Percentiles rank a stretch among this genome's conserved stretches.
phyloP scores from a whole-genome alignment of 1,140 invertebrate species.

The Pseudomyrmex concolor region DNA sequence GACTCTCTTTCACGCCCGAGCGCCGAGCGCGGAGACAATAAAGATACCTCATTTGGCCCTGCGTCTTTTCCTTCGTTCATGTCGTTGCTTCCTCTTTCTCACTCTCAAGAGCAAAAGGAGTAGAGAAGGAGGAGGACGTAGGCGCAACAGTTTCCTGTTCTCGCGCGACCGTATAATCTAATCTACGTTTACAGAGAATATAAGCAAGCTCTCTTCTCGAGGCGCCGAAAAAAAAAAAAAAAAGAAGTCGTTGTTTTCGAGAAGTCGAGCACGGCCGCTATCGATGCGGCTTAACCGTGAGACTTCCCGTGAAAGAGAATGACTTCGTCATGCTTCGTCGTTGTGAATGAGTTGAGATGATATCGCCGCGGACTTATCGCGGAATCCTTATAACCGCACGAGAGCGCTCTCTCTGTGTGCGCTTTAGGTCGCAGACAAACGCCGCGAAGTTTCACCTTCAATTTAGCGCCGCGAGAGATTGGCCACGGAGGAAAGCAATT shows the following conservation, averaged over 20 bases:
- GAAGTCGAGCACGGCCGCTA: conserved; percentile 15
- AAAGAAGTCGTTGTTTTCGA: conserved; percentile 68
- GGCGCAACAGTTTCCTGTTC: conserved; percentile 69
- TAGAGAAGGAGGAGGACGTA: conserved; percentile 15
- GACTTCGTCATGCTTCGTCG: not conserved
- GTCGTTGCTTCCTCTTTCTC: conserved; percentile 40
- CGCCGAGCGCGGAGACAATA: conserved; percentile 74
- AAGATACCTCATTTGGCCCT: conserved; percentile 69
- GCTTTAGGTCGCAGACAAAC: not conserved
- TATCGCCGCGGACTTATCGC: not conserved
- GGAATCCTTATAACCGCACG: too few species aligned
- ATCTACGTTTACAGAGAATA: conserved; percentile 70
- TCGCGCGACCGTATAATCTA: conserved; percentile 68
- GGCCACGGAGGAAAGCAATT: conserved; percentile 15
- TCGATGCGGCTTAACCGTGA: conserved; percentile 33
- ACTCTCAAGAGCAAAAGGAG: not conserved
- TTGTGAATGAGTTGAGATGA: conserved; percentile 26
- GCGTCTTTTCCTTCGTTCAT: conserved; percentile 37
- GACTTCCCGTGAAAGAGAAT: conserved; percentile 56
- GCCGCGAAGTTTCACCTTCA: not conserved
- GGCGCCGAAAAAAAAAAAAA: conserved; percentile 18
- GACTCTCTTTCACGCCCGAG: conserved; percentile 75
- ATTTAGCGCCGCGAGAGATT: conserved; percentile 16
- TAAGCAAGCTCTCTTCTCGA: not conserved
- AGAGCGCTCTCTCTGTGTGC: too few species aligned